phyloP scores from a whole-genome alignment of 1,140 invertebrate species.

The Drosophila nasuta region DNA sequence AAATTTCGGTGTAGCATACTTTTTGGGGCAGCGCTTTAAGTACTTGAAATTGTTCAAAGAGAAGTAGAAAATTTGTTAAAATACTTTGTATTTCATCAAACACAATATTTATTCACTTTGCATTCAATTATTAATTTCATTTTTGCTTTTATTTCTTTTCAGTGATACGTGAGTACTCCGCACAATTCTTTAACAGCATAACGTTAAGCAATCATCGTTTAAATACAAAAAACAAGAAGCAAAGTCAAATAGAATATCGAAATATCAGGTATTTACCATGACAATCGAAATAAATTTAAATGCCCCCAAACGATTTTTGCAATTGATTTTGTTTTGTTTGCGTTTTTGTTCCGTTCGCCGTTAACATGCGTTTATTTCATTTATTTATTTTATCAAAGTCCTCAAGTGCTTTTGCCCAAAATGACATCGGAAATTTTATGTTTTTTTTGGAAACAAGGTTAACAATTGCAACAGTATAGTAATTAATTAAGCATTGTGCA shows the following conservation, averaged over 20 bases:
- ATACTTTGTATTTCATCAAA: too few species aligned
- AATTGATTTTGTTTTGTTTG: background rate
- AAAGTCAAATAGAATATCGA: conserved; percentile 30
- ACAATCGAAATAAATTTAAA: conserved; percentile 55
- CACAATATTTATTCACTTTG: background rate
- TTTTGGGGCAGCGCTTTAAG: background rate
- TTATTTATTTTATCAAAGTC: background rate
- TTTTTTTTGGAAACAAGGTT: background rate
- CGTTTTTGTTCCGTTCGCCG: conserved; percentile 22
- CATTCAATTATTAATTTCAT: background rate
- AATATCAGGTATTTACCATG: conserved; percentile 59
- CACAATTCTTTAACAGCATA: conserved; percentile 46
- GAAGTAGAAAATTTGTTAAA: too few species aligned
- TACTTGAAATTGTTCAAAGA: background rate
- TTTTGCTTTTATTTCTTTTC: conserved; percentile 52
- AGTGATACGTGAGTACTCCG: conserved; percentile 74
- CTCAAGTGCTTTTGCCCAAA: background rate
- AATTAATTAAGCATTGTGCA: conserved; percentile 56
- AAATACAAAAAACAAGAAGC: conserved; percentile 12
- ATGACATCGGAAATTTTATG: conserved; percentile 4
- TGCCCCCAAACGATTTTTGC: conserved; percentile 9
- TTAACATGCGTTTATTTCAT: conserved; percentile 19
- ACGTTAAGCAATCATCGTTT: conserved; percentile 2
- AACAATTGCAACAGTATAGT: conserved; percentile 17
- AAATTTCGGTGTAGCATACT: background rate